Base-by-base conservation (phyloP, 1,140 invertebrate genomes). In the Leptestheria dahalacensis region DNA sequence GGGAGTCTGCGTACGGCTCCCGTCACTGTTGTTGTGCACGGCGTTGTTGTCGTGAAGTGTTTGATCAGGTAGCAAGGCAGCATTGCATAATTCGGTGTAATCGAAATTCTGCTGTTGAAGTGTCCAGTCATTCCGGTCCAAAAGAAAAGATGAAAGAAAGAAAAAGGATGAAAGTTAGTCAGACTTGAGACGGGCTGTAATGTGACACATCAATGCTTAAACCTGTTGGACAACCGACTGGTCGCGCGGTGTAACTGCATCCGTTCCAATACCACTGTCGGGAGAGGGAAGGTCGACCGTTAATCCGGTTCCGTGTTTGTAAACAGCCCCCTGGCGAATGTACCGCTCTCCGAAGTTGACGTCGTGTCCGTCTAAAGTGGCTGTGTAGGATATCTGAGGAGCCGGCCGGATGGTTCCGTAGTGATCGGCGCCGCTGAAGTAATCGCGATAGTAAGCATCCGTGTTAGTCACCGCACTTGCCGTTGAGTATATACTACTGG, bases 281-380 rank as follows among this genome's bases (percentile, higher is more conserved):
- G 90, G 89, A 60, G 88, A 91, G 1, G 89, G 89, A 64, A 94
- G 77, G 74, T 94, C 90, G 64, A 93, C 88, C 3, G 86, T 90
- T 47, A 91, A 79, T 25, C 65, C 66, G 29, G 52, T 60, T 6
- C 24, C 24, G 60, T 69, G 70, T 65, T 77, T 75, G 68, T 77
- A 75, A n/a, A 66, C 64, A 56, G 68, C 69, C 59, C 66, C 69
- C 62, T 76, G 78, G 3, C 78, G 68, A 9, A 78, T 75, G 65
- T 81, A 81, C 9, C 78, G 70, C 68, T 82, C 76, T 61, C 75
- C 71, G 60, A 76, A 79, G 28, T 75, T 65, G 1, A 20, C 51
- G 9, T 55, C 59, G 21, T 62, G 65, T 21, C 70, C 61, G 60
- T 69, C 61, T 60, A 69, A 62, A 61, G 74, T 67, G 60, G 74